Conservation (phyloP, 2,888 invertebrate species). For the Caenorhabditis parvicauda region DNA sequence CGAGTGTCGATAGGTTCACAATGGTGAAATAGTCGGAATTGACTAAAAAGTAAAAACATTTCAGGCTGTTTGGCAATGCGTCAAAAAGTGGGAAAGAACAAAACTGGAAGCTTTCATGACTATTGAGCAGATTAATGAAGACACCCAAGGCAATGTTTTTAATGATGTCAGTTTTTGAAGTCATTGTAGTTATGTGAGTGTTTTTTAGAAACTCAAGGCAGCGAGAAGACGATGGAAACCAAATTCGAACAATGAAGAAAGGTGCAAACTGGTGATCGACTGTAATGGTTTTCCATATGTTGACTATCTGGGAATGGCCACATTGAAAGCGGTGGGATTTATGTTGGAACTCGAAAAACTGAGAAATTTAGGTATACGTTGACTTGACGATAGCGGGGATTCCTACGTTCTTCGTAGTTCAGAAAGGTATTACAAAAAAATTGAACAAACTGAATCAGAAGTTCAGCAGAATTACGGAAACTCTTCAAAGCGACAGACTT, state of each 20-base stretch:
- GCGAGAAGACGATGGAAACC: conserved; percentile 27
- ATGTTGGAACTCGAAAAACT: neutral
- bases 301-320: conserved; percentile 50
- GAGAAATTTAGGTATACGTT: conserved; percentile 36
- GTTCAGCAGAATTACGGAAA: conserved; percentile 44
- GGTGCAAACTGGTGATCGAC: conserved; percentile 52
- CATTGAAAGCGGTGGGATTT: conserved; percentile 34
- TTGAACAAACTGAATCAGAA: neutral
- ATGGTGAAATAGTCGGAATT: conserved; percentile 26
- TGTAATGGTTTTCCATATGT: conserved; percentile 60
- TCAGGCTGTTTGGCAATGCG: conserved; percentile 41
- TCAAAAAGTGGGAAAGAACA: conserved; percentile 43
- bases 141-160: conserved; percentile 25
- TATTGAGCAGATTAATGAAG: conserved; percentile 38
- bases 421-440: conserved; percentile 37
- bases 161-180: conserved; percentile 16
- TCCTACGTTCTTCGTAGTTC: conserved; percentile 50
- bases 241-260: conserved; percentile 17
- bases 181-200: neutral
- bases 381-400: conserved; percentile 48
- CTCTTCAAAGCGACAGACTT: conserved; percentile 57
- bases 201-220: conserved; percentile 25
- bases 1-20: conserved; percentile 54
- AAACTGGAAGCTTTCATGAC: conserved; percentile 41
- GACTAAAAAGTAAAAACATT: neutral